Evolutionary conservation across 2,797 vertebrate genomes (phyloP).

Genomic region (Pantherophis vulpinus): DNA sequence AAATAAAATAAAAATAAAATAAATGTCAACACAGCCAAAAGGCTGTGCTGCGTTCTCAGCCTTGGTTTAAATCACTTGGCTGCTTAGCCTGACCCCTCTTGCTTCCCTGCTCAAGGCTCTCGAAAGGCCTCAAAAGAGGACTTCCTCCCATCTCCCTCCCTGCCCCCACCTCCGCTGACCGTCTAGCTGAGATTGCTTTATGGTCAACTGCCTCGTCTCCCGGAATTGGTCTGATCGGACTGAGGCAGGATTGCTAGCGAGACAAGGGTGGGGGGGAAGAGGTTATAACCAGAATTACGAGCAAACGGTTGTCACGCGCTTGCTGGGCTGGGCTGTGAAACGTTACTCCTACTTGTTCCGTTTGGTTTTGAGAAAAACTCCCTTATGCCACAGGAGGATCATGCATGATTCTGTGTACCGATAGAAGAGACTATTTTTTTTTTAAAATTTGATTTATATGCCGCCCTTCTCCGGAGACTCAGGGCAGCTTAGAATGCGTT

Average conservation of each 20-base stretch:
- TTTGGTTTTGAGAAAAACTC: neutral
- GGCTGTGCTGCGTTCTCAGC: neutral
- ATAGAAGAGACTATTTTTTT: too few relatives aligned
- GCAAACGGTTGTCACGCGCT: neutral
- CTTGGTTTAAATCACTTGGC: conserved; percentile 24
- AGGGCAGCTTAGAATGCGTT: too few relatives aligned
- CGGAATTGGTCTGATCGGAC: conserved; percentile 1
- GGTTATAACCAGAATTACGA: neutral
- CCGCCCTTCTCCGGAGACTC: too few relatives aligned
- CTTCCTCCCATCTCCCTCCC: neutral
- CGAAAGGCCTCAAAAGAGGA: neutral
- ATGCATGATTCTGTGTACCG: too few relatives aligned
- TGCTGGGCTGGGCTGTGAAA: neutral
- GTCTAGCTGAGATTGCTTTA: neutral
- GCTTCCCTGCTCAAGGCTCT: neutral
- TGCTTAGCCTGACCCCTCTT: conserved; percentile 10
- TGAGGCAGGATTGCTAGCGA: neutral
- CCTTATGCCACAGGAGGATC: neutral
- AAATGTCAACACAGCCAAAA: conserved; percentile 19
- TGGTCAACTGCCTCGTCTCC: neutral
- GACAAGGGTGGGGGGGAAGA: neutral
- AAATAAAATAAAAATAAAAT: too few relatives aligned
- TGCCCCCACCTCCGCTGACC: neutral
- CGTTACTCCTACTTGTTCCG: neutral
- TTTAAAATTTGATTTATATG: too few relatives aligned